Evolutionary conservation across 2,797 vertebrate species (phyloP), one percentile per base, ranked within the genome.

Genomic region (Lates japonicus): DNA sequence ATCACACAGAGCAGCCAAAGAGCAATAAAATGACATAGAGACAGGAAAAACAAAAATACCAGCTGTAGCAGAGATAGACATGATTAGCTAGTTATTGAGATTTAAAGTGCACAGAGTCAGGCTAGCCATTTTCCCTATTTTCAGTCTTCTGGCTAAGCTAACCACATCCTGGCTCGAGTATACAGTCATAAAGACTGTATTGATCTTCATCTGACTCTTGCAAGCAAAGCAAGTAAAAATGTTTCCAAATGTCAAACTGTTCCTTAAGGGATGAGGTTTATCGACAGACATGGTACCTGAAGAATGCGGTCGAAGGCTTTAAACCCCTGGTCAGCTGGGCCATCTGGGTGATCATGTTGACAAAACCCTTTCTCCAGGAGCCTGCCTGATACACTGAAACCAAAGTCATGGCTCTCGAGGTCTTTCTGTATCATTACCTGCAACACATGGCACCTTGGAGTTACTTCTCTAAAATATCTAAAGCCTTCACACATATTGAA

Each of bases 331-430:
- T 98, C 96, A 77, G 97, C 98, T 1, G 98, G n/a, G 17, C 98
- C 98, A 5, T 96, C 96, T 0, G 97, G 97, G n/a, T n/a, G 86
- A 99, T 97, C 92, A 98, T 98, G 94, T 99, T 99, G 79, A 99
- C 97, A 67, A 96, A 99, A 76, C 0, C 98, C 98, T 87, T 97
- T 98, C 86, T 99, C 97, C 90, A 99, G 81, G 54, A 99, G 96
- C 48, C 98, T 97, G 0, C 99, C 98, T 0, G 98, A 99, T 48
- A 99, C 95, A 12, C 98, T 99, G 94, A 99, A 99, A 60, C 98
- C 98, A 85, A 99, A 99, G 92, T 99, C 98, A 35, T 87, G 92
- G 0, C 93, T 96, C 62, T 96, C 94, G 0, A 87, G 88, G 87
- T 97, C 97, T 89, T 97, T 99, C 85, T 91, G 94, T 51, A 99